Evolutionary conservation across 2,888 invertebrate species (phyloP).

Genomic region (Platycnemis pennipes): DNA sequence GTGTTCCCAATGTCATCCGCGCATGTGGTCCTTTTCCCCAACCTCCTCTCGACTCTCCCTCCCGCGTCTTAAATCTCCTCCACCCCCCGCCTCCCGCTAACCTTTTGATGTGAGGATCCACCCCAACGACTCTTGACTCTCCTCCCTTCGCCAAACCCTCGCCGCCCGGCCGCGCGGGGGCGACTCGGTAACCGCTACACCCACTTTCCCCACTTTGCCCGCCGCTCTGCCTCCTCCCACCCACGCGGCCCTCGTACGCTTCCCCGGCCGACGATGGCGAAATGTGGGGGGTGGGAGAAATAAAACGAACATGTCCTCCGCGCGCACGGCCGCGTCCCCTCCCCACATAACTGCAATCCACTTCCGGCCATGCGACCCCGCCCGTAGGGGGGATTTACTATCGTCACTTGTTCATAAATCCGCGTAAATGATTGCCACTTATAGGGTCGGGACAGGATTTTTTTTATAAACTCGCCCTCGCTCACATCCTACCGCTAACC

Average conservation of each 20-base stretch:
- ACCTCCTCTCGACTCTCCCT: neutral
- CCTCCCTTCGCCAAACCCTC: neutral
- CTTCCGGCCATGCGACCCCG: constrained; percentile 54
- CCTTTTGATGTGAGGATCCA: no score
- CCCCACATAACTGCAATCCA: neutral
- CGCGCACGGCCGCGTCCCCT: neutral
- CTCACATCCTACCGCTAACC: no score
- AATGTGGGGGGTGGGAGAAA: no score
- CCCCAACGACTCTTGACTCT: neutral
- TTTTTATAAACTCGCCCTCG: neutral
- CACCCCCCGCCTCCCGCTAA: neutral
- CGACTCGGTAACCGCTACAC: no score
- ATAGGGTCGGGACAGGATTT: constrained; percentile 52
- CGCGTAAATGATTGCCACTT: constrained; percentile 67
- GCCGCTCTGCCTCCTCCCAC: neutral
- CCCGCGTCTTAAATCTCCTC: neutral
- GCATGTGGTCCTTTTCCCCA: neutral
- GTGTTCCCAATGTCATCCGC: neutral
- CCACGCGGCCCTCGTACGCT: neutral
- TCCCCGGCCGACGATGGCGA: neutral
- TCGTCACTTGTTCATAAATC: constrained; percentile 66
- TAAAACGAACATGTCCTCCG: no score
- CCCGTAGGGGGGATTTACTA: constrained; percentile 48
- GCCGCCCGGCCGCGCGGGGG: neutral
- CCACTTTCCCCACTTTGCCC: no score